Evolutionary conservation across 2,113 vertebrate species (phyloP), one percentile per base, ranked within the genome.

Genomic region (Oryzias melastigma): DNA sequence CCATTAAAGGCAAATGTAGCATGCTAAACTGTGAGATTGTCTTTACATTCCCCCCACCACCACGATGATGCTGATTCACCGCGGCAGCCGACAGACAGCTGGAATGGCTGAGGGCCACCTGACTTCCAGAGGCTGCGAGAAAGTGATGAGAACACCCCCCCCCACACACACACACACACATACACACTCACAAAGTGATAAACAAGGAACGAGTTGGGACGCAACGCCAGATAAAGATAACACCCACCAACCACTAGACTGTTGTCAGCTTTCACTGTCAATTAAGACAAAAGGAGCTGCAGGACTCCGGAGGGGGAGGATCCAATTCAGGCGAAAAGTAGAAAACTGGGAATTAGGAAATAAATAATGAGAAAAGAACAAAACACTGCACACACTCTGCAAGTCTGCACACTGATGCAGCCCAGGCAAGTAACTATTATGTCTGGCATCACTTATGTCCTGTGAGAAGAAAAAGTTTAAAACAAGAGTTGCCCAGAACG

Each of bases 31-130:
- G 63, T 71, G 75, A 48, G 70, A 83, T 80, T 80, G 54, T 82
- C 58, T 71, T 79, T 79, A 73, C 80, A 77, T 69, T 65, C 73
- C 59, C 46, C 62, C 29, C 35, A 10, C 35, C 35, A 35, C 35
- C 35, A 35, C 35, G 10, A 16, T 83, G 86, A 90, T 7, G 58
- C 59, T 89, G 87, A 92, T 88, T 53, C 68, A 51, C 61, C 17
- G 18, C 70, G 87, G 89, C 87, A 88, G 73, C 71, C 71, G 85
- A 87, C 89, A 92, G 90, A 89, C 90, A 90, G 87, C 90, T 90
- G 89, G 82, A 82, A 83, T 84, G 73, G 81, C 84, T 81, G 85
- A 85, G 70, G 86, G 82, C 87, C 85, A 81, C 78, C 74, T 76
- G 86, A 81, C 80, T 77, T 76, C 78, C 78, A 77, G 74, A 78